Base-by-base conservation (phyloP, 2,113 vertebrate species). In the Montifringilla adamsi region DNA sequence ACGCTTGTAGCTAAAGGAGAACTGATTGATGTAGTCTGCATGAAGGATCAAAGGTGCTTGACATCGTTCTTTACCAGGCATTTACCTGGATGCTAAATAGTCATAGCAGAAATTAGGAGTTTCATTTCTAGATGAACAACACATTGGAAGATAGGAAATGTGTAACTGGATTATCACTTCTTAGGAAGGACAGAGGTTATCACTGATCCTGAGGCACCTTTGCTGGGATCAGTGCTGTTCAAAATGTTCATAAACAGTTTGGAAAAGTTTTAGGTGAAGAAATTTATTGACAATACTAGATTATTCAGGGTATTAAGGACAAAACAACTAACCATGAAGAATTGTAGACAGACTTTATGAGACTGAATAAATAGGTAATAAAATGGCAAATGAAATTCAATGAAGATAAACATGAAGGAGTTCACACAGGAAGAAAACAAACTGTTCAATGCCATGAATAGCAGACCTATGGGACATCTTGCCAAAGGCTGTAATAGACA, bases 261-360 rank as follows among this genome's bases (percentile, higher is more conserved):
- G 28, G 37, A 80, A 88, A 95, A 92, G 53, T 95, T 95, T 83
- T 86, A 84, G 28, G n/a, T 68, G 24, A 53, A 80, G 30, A 49
- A 53, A 78, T 92, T 92, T 85, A 64, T 41, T 79, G 58, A 63
- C 6, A 27, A 46, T 55, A 55, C 14, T 76, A 37, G 66, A 80
- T 90, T 88, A 68, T 76, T 92, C 39, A 86, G 37, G 17, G 26
- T 62, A 52, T 41, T 95, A 90, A 96, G 89, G 94, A 92, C 93
- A 53, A 88, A 96, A 72, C 75, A 86, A 49, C 58, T 90, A 76
- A 93, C 83, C 93, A 90, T 94, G 95, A 94, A 95, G 86, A 96
- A 80, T 67, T 90, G n/a, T 76, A 80, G 91, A 43, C 58, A 86
- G 76, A 86, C 37, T 90, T 96, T 95, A 95, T 90, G 93, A 86